These are phyloP conservation scores for Holacanthella duospinosa DNA, from an alignment of 2,888 invertebrate species.

Conservation along the genomic window DNA sequence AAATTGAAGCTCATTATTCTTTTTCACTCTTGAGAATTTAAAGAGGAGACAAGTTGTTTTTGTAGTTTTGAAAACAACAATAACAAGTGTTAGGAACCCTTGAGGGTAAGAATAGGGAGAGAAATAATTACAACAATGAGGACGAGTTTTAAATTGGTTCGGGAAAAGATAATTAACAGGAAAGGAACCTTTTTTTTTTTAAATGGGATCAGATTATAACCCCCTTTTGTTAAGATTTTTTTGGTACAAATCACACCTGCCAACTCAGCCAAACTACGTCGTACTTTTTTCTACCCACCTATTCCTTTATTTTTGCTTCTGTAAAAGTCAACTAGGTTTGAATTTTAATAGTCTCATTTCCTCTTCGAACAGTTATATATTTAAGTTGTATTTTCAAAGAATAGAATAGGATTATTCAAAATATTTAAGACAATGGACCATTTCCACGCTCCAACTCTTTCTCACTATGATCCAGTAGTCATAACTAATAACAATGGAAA, in stretches of 20 bases:
- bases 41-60: neutral
- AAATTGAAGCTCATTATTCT: slow-evolving; percentile 10
- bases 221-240: neutral
- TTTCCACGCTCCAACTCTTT: neutral
- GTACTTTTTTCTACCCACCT: slow-evolving; percentile 12
- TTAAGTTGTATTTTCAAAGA: too few species aligned
- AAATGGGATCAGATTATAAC: neutral
- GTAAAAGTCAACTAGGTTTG: neutral
- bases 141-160: slow-evolving; percentile 15
- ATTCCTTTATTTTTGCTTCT: neutral
- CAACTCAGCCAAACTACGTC: slow-evolving; percentile 20
- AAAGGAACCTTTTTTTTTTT: neutral
- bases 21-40: neutral
- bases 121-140: neutral
- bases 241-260: slow-evolving; percentile 28
- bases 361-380: too few species aligned
- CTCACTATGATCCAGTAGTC: neutral
- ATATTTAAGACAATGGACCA: too few species aligned
- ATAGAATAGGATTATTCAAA: too few species aligned
- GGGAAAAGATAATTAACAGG: slow-evolving; percentile 15
- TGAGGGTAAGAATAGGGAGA: neutral
- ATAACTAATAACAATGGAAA: neutral
- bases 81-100: slow-evolving; percentile 1
- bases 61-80: neutral
- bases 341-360: neutral